Conservation (phyloP, 2,113 vertebrate genomes). For the Thalassoma bifasciatum region DNA sequence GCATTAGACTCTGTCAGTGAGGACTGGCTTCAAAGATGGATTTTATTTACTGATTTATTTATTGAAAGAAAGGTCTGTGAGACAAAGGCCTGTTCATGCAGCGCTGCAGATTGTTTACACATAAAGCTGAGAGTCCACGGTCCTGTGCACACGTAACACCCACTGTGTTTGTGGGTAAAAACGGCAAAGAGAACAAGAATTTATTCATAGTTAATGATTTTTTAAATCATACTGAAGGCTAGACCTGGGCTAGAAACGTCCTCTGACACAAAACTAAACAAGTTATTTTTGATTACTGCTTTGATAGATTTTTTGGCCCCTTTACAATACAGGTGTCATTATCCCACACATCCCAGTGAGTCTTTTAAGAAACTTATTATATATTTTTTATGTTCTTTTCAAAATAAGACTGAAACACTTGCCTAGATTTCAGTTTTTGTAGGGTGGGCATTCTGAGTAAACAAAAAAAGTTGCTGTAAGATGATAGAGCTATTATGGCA, state of each 20-base stretch:
- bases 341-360: no score
- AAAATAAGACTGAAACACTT: no score
- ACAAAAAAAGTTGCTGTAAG: neutral
- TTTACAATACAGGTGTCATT: no score
- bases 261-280: no score
- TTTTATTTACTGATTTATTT: neutral
- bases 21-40: slow-evolving; percentile 17
- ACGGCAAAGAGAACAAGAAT: neutral
- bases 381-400: no score
- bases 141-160: neutral
- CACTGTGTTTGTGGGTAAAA: neutral
- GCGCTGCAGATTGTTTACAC: neutral
- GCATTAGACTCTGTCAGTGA: slow-evolving; percentile 25
- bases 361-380: no score
- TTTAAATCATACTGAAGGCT: neutral
- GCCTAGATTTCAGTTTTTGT: no score
- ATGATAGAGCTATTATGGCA: no score
- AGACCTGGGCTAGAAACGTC: slow-evolving; percentile 3
- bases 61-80: slow-evolving; percentile 4
- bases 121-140: neutral
- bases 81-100: slow-evolving; percentile 10
- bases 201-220: neutral
- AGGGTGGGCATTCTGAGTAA: neutral
- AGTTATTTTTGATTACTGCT: no score
- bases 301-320: no score